These are phyloP conservation scores for Sarotherodon lohbergeri DNA, from an alignment of 2,113 vertebrate species.

Conservation along the genomic window DNA sequence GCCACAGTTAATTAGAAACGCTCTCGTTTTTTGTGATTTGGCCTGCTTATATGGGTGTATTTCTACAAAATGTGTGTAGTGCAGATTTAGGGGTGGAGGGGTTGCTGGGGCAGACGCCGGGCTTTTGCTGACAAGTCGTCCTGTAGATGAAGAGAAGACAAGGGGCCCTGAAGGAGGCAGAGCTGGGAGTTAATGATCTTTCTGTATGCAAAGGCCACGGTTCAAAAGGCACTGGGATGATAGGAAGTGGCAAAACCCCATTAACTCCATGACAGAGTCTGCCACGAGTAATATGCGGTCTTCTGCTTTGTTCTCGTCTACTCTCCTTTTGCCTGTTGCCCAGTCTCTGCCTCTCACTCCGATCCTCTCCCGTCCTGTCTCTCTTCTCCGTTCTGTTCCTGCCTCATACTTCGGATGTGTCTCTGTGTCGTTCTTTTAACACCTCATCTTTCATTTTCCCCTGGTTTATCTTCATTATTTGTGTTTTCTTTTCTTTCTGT, in stretches of 20 bases:
- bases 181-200: constrained; percentile 60
- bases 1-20: background rate
- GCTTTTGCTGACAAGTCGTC: background rate
- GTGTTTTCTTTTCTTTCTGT: background rate
- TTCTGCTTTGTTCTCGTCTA: background rate
- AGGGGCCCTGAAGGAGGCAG: constrained; percentile 14
- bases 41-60: background rate
- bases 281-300: constrained; percentile 33
- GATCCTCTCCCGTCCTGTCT: background rate
- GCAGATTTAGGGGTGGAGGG: background rate
- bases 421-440: background rate
- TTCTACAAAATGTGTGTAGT: background rate
- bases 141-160: background rate
- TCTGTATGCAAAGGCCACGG: constrained; percentile 59
- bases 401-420: background rate
- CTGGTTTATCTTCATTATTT: background rate
- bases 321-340: background rate
- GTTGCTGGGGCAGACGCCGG: background rate
- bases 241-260: constrained; percentile 53
- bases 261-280: constrained; percentile 52
- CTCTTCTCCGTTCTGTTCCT: background rate
- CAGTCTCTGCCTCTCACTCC: background rate
- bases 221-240: constrained; percentile 49
- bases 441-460: background rate
- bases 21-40: background rate